phyloP scores from a whole-genome alignment of 2,888 invertebrate species.

The Tuberolachnus salignus region DNA sequence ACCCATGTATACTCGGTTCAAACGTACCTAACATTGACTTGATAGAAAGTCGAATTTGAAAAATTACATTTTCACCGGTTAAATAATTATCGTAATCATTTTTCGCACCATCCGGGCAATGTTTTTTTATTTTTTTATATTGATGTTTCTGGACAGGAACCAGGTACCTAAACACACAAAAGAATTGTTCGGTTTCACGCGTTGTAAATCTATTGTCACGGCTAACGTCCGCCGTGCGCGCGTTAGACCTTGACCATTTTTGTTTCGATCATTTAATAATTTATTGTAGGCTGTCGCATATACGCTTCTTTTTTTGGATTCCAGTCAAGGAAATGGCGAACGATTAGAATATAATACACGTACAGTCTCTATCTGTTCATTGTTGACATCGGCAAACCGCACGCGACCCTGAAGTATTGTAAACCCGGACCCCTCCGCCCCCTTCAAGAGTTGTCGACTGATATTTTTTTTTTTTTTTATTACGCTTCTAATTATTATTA shows the following conservation, averaged over 20 bases:
- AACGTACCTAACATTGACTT: no score
- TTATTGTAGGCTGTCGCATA: not conserved
- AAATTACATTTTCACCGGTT: no score
- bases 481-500: not conserved
- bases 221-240: constrained; percentile 20
- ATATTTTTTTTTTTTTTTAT: not conserved
- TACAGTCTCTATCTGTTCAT: not conserved
- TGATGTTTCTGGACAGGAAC: no score
- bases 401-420: constrained; percentile 18
- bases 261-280: constrained; percentile 16
- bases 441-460: not conserved
- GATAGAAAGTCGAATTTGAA: no score
- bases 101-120: no score
- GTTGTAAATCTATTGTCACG: constrained; percentile 56
- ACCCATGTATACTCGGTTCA: no score
- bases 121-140: no score
- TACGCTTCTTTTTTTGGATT: not conserved
- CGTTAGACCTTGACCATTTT: constrained; percentile 42
- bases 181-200: constrained; percentile 33
- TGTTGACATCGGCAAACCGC: not conserved
- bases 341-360: not conserved
- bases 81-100: no score
- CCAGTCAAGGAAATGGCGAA: constrained; percentile 33
- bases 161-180: not conserved
- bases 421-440: not conserved